These are phyloP conservation scores for Actinopyga echinites DNA, from an alignment of 53 echinoderm and acorn worm species.

Conservation along the genomic window DNA sequence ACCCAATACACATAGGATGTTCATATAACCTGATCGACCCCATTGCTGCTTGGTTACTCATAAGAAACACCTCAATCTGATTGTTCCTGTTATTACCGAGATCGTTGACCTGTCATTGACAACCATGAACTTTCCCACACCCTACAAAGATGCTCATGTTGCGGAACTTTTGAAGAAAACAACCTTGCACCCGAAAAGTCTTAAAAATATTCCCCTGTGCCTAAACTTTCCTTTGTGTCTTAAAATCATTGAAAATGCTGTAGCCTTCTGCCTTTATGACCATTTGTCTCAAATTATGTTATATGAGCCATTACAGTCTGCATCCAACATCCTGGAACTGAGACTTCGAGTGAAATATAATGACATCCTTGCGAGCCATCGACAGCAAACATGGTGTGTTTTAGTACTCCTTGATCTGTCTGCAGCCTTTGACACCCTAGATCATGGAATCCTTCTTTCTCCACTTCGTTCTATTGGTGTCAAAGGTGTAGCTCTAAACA, in stretches of 20 bases:
- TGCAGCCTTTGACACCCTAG: background rate
- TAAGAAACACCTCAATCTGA: background rate
- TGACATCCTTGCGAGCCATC: background rate
- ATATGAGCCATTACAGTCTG: background rate
- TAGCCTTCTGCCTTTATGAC: background rate
- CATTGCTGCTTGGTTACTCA: background rate
- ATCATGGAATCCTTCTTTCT: background rate
- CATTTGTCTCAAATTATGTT: slow-evolving; percentile 3
- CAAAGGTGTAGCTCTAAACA: background rate
- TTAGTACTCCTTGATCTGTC: background rate
- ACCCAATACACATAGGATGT: no score
- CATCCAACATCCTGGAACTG: background rate
- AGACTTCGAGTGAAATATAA: background rate
- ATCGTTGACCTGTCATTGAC: background rate
- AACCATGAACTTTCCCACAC: background rate
- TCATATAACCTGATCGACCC: background rate
- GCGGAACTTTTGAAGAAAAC: background rate
- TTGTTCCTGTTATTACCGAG: background rate
- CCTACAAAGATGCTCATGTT: background rate
- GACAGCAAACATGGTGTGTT: background rate
- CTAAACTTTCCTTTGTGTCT: background rate
- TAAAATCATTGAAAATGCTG: background rate
- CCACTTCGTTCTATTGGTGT: background rate
- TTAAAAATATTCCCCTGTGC: background rate
- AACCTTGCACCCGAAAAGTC: background rate